A percentile compares a stretch with the other conserved stretches of the same genome.
These are phyloP conservation scores for Kryptolebias marmoratus DNA, from an alignment of 2,113 vertebrate species.

Conservation along the genomic window DNA sequence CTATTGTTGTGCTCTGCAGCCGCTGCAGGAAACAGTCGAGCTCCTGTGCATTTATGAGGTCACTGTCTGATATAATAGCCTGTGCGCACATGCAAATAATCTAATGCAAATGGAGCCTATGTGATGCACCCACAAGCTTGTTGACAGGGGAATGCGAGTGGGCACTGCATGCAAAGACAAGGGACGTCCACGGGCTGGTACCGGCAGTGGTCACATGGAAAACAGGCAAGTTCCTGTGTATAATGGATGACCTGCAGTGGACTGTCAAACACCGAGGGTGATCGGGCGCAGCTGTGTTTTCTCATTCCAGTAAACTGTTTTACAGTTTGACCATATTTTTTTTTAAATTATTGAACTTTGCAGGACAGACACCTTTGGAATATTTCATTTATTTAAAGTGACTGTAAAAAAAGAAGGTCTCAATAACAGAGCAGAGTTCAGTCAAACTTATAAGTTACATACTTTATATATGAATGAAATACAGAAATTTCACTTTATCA, in stretches of 20 bases:
- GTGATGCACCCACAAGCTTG: slow-evolving; percentile 28
- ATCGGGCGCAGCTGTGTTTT: not conserved
- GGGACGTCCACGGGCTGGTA: not conserved
- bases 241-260: slow-evolving; percentile 42
- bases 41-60: slow-evolving; percentile 22
- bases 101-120: slow-evolving; percentile 45
- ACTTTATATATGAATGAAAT: too few relatives aligned
- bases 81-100: slow-evolving; percentile 28
- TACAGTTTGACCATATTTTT: too few relatives aligned
- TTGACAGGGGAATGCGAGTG: not conserved
- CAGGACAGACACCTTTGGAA: too few relatives aligned
- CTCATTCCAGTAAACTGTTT: too few relatives aligned
- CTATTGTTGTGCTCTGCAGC: not conserved
- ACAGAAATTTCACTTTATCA: too few relatives aligned
- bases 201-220: slow-evolving; percentile 32
- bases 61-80: slow-evolving; percentile 24
- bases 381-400: too few relatives aligned
- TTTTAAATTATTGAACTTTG: too few relatives aligned
- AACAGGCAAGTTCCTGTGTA: slow-evolving; percentile 47
- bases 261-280: not conserved
- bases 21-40: not conserved
- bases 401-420: too few relatives aligned
- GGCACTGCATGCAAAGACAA: not conserved
- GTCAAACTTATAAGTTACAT: too few relatives aligned
- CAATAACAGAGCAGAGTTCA: too few relatives aligned